phyloP scores from a whole-genome alignment of 2,888 invertebrate species.

The Trichacis sp. region DNA sequence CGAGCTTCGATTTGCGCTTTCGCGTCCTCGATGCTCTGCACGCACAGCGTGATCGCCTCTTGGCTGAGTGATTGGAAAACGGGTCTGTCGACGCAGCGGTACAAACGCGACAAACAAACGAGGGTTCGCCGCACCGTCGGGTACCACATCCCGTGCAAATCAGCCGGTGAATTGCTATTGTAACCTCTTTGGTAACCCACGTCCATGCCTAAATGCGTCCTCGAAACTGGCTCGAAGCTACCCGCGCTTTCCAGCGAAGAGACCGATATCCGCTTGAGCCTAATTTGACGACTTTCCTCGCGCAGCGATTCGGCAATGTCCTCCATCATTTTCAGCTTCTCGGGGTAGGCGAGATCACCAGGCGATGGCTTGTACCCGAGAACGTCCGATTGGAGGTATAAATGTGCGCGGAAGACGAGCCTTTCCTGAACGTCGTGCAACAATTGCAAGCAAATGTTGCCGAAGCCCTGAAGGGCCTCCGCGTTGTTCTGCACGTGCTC shows the following conservation, averaged over 20 bases:
- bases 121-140: conserved; percentile 95
- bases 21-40: conserved; percentile 88
- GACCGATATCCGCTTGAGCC: conserved; percentile 60
- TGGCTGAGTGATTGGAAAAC: conserved; percentile 98
- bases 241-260: conserved; percentile 55
- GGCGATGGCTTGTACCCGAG: conserved; percentile 88
- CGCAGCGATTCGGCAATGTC: conserved; percentile 69
- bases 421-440: conserved; percentile 96
- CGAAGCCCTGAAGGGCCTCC: conserved; percentile 81
- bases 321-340: conserved; percentile 98
- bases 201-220: conserved; percentile 58
- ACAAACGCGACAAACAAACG: conserved; percentile 92
- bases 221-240: conserved; percentile 54
- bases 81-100: conserved; percentile 91
- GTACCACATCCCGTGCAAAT: conserved; percentile 99
- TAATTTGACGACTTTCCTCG: conserved; percentile 60
- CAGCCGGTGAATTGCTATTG: conserved; percentile 85
- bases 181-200: conserved; percentile 59
- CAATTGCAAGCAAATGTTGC: conserved; percentile 82
- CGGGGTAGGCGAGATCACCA: conserved; percentile 98
- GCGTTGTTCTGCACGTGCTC: conserved; percentile 88
- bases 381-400: conserved; percentile 94
- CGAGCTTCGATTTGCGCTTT: conserved; percentile 81
- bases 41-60: conserved; percentile 93
- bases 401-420: conserved; percentile 93